Evolutionary conservation across 2,888 invertebrate species (phyloP).

Genomic region (Dicyrtomina minuta): DNA sequence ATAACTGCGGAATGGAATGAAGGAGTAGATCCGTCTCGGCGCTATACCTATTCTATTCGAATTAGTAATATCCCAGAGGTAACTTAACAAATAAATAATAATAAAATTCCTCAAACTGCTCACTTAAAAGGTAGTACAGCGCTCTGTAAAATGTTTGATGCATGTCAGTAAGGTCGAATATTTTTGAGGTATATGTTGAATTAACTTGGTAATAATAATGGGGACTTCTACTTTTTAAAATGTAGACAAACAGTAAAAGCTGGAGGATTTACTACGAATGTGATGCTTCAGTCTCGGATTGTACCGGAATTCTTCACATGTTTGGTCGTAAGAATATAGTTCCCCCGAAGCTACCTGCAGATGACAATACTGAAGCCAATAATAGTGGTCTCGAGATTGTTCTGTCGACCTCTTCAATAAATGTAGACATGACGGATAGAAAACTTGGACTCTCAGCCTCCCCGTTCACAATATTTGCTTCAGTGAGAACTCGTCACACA

Average conservation of each 20-base stretch:
- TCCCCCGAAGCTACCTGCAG: background rate
- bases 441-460: background rate
- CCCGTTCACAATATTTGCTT: constrained; percentile 21
- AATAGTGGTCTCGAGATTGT: background rate
- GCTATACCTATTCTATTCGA: constrained; percentile 11
- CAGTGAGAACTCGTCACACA: constrained; percentile 8
- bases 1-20: constrained; percentile 9
- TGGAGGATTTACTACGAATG: constrained; percentile 26
- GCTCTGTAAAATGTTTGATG: too few relatives aligned
- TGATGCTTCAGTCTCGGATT: background rate
- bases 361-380: background rate
- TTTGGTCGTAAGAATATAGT: background rate
- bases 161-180: too few relatives aligned
- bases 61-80: background rate
- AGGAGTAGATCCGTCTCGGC: background rate
- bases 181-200: too few relatives aligned
- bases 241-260: background rate
- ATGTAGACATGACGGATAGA: background rate
- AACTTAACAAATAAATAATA: background rate
- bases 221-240: background rate
- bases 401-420: background rate
- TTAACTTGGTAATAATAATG: background rate
- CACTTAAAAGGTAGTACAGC: too few relatives aligned
- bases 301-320: background rate
- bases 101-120: too few relatives aligned